These are phyloP conservation scores for Coenobita brevimanus DNA, from an alignment of 1,140 invertebrate genomes.

Conservation along the genomic window DNA sequence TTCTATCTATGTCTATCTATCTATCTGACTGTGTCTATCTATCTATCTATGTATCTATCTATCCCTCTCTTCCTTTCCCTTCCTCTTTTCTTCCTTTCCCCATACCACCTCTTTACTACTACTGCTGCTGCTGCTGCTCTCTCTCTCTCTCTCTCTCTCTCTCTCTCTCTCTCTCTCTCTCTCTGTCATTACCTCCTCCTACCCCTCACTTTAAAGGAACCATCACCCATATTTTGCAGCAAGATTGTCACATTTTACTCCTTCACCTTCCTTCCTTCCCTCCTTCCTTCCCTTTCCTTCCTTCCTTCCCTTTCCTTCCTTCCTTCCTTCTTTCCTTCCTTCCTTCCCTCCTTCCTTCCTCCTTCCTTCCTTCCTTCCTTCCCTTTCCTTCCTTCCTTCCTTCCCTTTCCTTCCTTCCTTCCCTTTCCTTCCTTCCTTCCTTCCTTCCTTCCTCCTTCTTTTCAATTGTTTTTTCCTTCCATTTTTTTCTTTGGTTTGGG, in stretches of 20 bases:
- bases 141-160: background rate
- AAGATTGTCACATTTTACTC: no score
- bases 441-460: background rate
- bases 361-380: background rate
- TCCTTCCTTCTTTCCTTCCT: background rate
- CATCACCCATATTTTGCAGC: no score
- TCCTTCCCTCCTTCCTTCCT: no score
- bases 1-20: background rate
- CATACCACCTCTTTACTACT: background rate
- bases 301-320: background rate
- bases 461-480: no score
- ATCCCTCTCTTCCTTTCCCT: background rate
- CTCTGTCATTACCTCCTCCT: background rate
- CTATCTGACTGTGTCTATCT: slow-evolving; percentile 3
- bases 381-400: background rate
- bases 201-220: background rate
- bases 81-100: background rate
- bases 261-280: no score
- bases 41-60: background rate
- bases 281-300: background rate
- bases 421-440: background rate
- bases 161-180: background rate
- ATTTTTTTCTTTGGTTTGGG: no score
- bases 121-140: background rate
- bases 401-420: background rate